Percentiles rank a stretch among this genome's conserved stretches.
phyloP scores from a whole-genome alignment of 2,113 vertebrate genomes.

The Zapus hudsonius region DNA sequence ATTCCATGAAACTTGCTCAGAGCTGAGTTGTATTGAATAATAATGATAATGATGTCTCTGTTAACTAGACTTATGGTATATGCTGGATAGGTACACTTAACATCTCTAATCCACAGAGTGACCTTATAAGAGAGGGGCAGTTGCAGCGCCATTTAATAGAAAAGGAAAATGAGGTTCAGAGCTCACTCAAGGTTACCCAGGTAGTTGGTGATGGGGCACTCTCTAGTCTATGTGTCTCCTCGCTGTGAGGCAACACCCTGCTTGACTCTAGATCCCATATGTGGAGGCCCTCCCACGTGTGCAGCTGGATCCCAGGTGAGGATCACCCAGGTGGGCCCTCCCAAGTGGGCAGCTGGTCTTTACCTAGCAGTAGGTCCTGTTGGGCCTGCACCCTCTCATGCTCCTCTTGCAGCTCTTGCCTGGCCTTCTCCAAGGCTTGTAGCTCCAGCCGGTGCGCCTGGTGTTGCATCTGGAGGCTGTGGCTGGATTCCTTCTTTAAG shows the following conservation, averaged over 20 bases:
- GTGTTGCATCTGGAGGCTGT: constrained; percentile 85
- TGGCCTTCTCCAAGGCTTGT: constrained; percentile 88
- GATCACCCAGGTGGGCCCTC: not conserved
- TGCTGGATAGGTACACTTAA: not conserved
- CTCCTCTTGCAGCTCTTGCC: constrained; percentile 90
- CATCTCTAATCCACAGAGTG: not conserved
- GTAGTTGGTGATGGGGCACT: not conserved
- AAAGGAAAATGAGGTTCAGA: not conserved
- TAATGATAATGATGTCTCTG: too few relatives aligned
- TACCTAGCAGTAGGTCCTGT: constrained; percentile 92
- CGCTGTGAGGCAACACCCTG: too few relatives aligned
- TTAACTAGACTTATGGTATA: not conserved
- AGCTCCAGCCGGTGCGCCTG: constrained; percentile 87
- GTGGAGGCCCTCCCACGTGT: not conserved
- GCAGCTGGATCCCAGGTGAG: not conserved
- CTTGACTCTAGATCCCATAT: too few relatives aligned
- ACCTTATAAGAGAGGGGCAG: not conserved
- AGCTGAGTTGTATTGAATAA: not conserved
- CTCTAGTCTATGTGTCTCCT: not conserved
- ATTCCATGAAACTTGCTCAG: not conserved
- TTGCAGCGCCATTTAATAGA: not conserved
- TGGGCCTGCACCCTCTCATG: constrained; percentile 89
- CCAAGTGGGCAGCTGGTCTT: not conserved
- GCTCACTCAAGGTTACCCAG: not conserved
- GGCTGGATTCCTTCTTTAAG: constrained; percentile 82